These are phyloP conservation scores for Hyposmocoma kahamanoa DNA, from an alignment of 1,140 invertebrate species.

Conservation along the genomic window DNA sequence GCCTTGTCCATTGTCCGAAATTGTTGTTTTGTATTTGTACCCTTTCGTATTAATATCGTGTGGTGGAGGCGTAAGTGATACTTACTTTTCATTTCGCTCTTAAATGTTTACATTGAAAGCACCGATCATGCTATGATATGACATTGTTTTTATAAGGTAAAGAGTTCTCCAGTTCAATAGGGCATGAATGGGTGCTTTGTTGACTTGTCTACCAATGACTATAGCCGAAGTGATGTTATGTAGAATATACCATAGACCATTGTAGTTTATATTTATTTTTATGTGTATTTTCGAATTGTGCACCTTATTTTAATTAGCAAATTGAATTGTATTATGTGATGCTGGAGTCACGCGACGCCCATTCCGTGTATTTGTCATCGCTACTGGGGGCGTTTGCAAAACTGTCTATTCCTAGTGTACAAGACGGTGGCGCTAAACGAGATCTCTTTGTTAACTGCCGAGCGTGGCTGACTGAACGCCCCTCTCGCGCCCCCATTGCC, in stretches of 20 bases:
- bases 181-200: too few species aligned
- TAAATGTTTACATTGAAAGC: background rate
- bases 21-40: slow-evolving; percentile 16
- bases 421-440: background rate
- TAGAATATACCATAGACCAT: too few species aligned
- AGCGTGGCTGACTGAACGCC: background rate
- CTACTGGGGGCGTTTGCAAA: background rate
- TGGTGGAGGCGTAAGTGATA: slow-evolving; percentile 14
- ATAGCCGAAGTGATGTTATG: too few species aligned
- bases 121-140: too few species aligned
- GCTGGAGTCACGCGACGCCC: background rate
- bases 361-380: background rate
- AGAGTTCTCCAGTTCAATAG: too few species aligned
- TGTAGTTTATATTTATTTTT: too few species aligned
- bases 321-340: background rate
- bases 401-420: background rate
- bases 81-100: slow-evolving; percentile 1
- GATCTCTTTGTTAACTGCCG: background rate
- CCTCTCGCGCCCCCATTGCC: background rate
- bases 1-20: slow-evolving; percentile 25
- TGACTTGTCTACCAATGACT: too few species aligned
- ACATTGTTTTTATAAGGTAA: too few species aligned
- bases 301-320: background rate
- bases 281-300: too few species aligned
- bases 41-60: slow-evolving; percentile 25